Conservation (phyloP, 2,797 vertebrate species). For the Falco novaeseelandiae region DNA sequence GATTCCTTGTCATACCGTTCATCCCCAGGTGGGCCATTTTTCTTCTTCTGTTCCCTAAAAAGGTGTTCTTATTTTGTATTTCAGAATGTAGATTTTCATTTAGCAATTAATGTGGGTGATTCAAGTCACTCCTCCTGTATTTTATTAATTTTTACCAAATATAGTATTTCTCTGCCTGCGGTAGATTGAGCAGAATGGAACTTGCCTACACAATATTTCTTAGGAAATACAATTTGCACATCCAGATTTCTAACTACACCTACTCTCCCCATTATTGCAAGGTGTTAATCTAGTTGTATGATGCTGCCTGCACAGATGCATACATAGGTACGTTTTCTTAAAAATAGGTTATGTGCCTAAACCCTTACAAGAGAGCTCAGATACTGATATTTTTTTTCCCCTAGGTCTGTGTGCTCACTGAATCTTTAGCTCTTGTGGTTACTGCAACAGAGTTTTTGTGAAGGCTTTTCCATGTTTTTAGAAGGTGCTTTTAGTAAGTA, state of each 20-base stretch:
- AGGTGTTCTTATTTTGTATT: slow-evolving; percentile 27
- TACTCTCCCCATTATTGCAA: slow-evolving; percentile 54
- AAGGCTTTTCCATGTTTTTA: neutral
- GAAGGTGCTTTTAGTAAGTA: neutral
- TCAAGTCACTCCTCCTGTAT: slow-evolving; percentile 54
- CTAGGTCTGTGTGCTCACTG: neutral
- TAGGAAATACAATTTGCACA: slow-evolving; percentile 69
- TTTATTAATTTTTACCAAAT: slow-evolving; percentile 69
- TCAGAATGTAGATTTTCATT: slow-evolving; percentile 38
- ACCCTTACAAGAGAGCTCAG: neutral
- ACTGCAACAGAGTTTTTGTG: neutral
- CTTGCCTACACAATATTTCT: slow-evolving; percentile 68
- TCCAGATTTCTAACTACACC: slow-evolving; percentile 61
- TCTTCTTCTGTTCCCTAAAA: neutral
- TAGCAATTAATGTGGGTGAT: slow-evolving; percentile 51
- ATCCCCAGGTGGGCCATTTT: neutral
- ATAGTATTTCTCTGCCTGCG: slow-evolving; percentile 61
- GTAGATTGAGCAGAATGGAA: slow-evolving; percentile 61
- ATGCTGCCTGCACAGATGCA: slow-evolving; percentile 42
- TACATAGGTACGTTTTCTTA: neutral
- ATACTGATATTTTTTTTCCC: neutral
- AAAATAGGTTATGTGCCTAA: slow-evolving; percentile 38
- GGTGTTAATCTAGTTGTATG: slow-evolving; percentile 57
- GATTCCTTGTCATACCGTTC: neutral
- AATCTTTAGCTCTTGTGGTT: slow-evolving; percentile 18